Base-by-base conservation (phyloP, 2,888 invertebrate genomes). In the Leistus spinibarbis region DNA sequence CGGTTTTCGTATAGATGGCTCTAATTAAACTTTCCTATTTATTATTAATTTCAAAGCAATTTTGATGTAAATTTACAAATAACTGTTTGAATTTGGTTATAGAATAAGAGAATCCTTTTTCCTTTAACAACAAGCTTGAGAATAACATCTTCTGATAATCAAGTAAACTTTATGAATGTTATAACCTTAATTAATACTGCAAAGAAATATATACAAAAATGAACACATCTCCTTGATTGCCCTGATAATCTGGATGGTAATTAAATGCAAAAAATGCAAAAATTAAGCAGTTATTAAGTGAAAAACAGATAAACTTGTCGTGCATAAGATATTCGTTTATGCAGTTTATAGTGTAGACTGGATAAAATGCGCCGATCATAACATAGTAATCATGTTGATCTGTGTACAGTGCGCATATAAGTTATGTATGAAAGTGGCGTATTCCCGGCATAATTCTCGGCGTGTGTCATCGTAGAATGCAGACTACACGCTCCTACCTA, bases 381-480 rank as follows among this genome's bases (percentile, higher is more conserved):
- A 70, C 70, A 70, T 40, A 27, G 60, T 70, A 70, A 70, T 70
- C 70, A 54, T 70, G 70, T 70, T 63, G 70, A 70, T 70, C 70
- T 70, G 69, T 24, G 53, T 40, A 40, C 62, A 62, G 19, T 63
- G 23, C 65, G 56, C 5, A 22, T 54, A 71, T 71, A 72, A 65
- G 27, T 66, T 72, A 65, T 66, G 72, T 57, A 65, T 66, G 56
- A 65, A 57, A 72, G 27, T 56, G 72, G 40, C 72, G 24, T 57
- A 27, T 64, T 65, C 65, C 40, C 54, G 65, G 65, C 72, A 72
- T 72, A 72, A 19, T 60, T 72, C 66, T 72, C 27, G 40, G 54
- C 72, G 72, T 64, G 65, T 72, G 72, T 72, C 72, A 65, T 24
- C 27, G 19, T 53, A 57, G 72, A 65, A 72, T 72, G 72, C 66